Percentiles rank a stretch among this genome's conserved stretches.
These are phyloP conservation scores for Crypturellus undulatus DNA, from an alignment of 2,113 vertebrate species.

Conservation along the genomic window DNA sequence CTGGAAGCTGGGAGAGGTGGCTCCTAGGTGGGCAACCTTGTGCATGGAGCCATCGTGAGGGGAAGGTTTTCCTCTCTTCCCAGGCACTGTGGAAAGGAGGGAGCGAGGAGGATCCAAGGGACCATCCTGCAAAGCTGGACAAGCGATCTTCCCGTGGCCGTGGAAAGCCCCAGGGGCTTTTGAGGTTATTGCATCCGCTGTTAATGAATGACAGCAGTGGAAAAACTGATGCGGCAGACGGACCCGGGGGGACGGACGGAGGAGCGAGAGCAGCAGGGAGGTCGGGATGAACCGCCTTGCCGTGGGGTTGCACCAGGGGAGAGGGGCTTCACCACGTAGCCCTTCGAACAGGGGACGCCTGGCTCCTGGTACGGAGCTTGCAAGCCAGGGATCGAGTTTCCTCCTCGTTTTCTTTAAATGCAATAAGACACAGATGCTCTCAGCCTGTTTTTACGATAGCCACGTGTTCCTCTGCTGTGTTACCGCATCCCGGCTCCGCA, in stretches of 20 bases:
- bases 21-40: not conserved
- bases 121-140: not conserved
- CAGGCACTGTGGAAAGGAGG: not conserved
- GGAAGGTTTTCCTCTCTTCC: not conserved
- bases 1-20: not conserved
- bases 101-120: too few species aligned
- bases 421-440: not conserved
- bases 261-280: not conserved
- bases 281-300: not conserved
- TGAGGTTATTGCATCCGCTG: not conserved
- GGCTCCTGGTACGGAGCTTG: rapidly evolving
- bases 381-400: not conserved
- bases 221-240: slow-evolving; percentile 11
- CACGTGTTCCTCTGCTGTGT: not conserved
- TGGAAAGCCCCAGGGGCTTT: too few species aligned
- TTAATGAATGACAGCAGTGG: slow-evolving; percentile 9
- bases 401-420: not conserved
- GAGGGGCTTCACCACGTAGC: not conserved
- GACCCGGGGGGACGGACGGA: not conserved
- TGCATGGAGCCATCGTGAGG: not conserved
- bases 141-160: not conserved
- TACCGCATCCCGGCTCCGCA: not conserved
- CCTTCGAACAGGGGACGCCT: not conserved
- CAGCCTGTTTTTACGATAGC: not conserved
- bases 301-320: not conserved